A percentile compares a stretch with the other conserved stretches of the same genome.
Evolutionary conservation across 2,113 vertebrate genomes (phyloP).

Genomic region (Sakesphorus luctuosus): DNA sequence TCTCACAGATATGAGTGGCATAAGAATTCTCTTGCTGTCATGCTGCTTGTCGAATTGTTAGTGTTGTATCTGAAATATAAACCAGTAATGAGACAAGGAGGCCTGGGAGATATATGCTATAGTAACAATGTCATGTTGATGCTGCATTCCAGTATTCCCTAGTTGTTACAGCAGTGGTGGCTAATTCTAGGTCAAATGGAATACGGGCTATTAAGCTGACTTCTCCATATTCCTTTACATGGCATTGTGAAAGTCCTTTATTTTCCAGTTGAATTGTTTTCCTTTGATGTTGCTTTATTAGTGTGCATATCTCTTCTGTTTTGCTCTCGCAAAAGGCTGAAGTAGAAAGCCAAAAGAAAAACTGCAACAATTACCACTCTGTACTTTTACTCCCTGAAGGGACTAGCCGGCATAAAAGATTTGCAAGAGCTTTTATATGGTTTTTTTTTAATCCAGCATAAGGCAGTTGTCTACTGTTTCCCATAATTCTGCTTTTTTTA

Average conservation of each 20-base stretch:
- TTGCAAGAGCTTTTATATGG: background rate
- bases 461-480: background rate
- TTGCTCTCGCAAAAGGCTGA: background rate
- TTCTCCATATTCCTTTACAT: background rate
- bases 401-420: background rate
- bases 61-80: background rate
- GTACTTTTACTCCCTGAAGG: background rate
- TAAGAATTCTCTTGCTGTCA: background rate
- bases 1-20: background rate
- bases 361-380: background rate
- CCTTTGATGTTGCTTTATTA: conserved; percentile 17
- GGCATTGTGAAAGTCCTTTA: background rate
- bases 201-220: background rate
- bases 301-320: background rate
- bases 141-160: background rate
- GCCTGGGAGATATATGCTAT: background rate
- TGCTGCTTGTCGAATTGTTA: conserved; percentile 28
- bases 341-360: background rate
- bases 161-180: background rate
- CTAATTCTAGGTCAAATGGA: background rate
- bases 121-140: background rate
- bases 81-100: background rate
- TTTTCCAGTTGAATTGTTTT: background rate
- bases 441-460: background rate
- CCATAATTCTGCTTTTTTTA: background rate